Base-by-base conservation (phyloP, 2,888 invertebrate species). In the Ferrisia virgata region DNA sequence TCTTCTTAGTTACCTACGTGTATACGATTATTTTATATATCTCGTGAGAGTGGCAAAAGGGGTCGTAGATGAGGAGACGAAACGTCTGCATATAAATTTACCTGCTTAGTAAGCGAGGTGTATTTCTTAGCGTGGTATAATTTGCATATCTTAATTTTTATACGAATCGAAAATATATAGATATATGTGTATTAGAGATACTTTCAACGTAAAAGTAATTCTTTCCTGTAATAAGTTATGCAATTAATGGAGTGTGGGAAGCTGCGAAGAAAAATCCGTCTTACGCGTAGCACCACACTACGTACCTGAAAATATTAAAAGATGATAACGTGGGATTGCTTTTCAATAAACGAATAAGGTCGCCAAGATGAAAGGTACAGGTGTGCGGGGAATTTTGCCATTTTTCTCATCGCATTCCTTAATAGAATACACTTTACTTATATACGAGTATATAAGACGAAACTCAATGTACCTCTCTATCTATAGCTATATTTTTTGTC, bases 101-200 rank as follows among this genome's bases (percentile, higher is more conserved):
- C 25, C 64, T 64, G 64, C 64, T 64, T 64, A 64, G 64, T 64
- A 64, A 64, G 64, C 64, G 15, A 64, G 28, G 64, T 64, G 15
- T 64, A 28, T 64, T 28, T 28, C 64, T 64, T 28, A 28, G 64
- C 64, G 64, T 64, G 6, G 15, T 28, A 6, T 15, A 28, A 64
- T 64, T 64, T 64, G 64, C 64, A 64, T 64, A 64, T 64, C 64
- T 64, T 64, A 64, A 64, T 64, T 64, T 64, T 64, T 64, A 28
- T 28, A 64, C 13, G 28, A 2, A 64, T 15, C n/a, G 4, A 8
- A 43, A 13, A 2, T 43, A 43, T 43, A 53, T 22, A 22, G 22
- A 53, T 8, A 22, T 11, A 40, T 22, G 47, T 47, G 18, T 6
- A n/a, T n/a, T n/a, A n/a, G n/a, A n/a, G n/a, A 8, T 39, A 8